Conservation (phyloP, 2,888 invertebrate species). For the Nowickia ferox region DNA sequence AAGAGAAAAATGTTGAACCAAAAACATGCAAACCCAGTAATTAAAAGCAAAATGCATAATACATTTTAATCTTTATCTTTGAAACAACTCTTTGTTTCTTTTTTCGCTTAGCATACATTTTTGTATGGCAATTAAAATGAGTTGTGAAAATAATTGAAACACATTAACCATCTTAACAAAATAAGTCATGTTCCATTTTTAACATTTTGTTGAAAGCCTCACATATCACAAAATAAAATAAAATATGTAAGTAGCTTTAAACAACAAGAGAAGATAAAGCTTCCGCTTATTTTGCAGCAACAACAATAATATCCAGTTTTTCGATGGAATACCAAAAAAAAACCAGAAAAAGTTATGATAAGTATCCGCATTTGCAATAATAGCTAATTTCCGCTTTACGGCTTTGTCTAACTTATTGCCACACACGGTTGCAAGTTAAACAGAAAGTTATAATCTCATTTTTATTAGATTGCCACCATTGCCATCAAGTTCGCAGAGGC, state of each 20-base stretch:
- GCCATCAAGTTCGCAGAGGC: neutral
- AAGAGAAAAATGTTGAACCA: constrained; percentile 45
- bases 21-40: constrained; percentile 64
- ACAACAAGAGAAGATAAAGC: constrained; percentile 33
- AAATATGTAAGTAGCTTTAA: neutral
- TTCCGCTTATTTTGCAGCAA: constrained; percentile 52
- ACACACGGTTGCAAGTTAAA: constrained; percentile 4
- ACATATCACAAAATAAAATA: neutral
- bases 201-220: constrained; percentile 35
- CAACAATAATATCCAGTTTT: constrained; percentile 35
- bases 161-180: constrained; percentile 45
- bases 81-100: neutral
- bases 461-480: constrained; percentile 13
- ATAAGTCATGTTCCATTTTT: constrained; percentile 63
- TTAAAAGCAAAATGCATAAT: constrained; percentile 35
- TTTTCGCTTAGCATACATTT: constrained; percentile 21
- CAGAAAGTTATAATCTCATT: neutral
- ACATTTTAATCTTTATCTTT: neutral
- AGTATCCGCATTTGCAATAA: constrained; percentile 65
- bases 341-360: constrained; percentile 19
- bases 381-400: constrained; percentile 60
- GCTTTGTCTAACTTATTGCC: constrained; percentile 26
- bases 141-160: constrained; percentile 36
- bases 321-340: constrained; percentile 25
- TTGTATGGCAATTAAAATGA: constrained; percentile 58